Base-by-base conservation (phyloP, 2,888 invertebrate species). In the Lottia gigantea region DNA sequence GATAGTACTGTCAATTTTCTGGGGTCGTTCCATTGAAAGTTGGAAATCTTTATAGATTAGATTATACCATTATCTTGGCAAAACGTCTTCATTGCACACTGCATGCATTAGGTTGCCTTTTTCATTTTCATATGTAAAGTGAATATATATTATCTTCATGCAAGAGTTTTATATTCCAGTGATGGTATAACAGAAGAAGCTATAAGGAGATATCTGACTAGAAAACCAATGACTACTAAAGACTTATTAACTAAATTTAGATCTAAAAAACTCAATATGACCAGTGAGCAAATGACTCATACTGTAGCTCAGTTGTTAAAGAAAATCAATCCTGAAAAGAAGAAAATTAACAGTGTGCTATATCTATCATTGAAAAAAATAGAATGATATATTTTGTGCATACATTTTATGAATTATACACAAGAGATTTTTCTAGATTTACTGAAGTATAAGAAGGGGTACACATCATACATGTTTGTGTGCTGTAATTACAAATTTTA, bases 181-280 rank as follows among this genome's bases (percentile, higher is more conserved):
- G 84, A 85, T 16, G 86, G 86, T 12, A 95, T 97, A 49, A 95
- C 95, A 0, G 97, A 98, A 87, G 97, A 97, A 83, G 95, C 96
- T 0, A 96, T 99, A 8, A 91, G 97, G 2, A 92, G 97, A 19
- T 98, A 99, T 90, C 90, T 99, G 46, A 94, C 95, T 89, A 92
- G 98, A 14, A 98, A 98, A 86, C 99, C 98, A 0, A 97, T 98
- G 94, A 98, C 98, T 0, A 95, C 98, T 0, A 98, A 96, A 0
- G 98, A 98, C 86, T 90, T 98, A 46, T 90, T 98, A 62, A 95
- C 96, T 77, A 98, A 98, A 90, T 96, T 98, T 90, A 96, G 96
- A 87, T 95, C 95, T 55, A 96, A 97, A 89, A 95, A 96, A 84
- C 95, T 95, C 14, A 96, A 96, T 6, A 92, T 97, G 66, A 93